Percentiles rank a stretch among this genome's conserved stretches.
phyloP scores from a whole-genome alignment of 2,888 invertebrate species.

The Rotaria sp. region DNA sequence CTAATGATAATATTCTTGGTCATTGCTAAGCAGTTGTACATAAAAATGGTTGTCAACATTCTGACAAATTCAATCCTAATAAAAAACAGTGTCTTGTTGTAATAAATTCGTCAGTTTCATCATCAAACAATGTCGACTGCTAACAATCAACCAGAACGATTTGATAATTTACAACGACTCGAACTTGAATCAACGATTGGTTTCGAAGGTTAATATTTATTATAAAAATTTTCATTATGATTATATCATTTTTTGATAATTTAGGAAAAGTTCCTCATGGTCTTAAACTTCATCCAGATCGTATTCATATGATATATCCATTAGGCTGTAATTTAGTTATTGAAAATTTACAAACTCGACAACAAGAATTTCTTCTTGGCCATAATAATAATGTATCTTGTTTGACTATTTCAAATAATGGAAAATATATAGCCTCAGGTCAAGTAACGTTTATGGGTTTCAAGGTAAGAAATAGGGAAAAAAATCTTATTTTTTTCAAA shows the following conservation, averaged over 20 bases:
- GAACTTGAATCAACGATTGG: conserved; percentile 42
- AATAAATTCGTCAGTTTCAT: not conserved
- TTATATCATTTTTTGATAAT: not conserved
- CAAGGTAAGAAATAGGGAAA: conserved; percentile 59
- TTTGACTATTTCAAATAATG: conserved; percentile 62
- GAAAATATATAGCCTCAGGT: conserved; percentile 77
- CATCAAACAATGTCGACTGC: not conserved
- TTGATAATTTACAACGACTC: conserved; percentile 32
- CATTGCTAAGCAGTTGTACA: not conserved
- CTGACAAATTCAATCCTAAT: not conserved
- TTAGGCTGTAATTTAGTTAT: conserved; percentile 55
- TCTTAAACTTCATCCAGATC: conserved; percentile 53
- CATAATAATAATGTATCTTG: conserved; percentile 55
- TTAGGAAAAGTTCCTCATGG: conserved; percentile 50
- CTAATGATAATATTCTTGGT: not conserved
- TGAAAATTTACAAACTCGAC: conserved; percentile 49
- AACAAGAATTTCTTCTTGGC: conserved; percentile 52
- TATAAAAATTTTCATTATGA: not conserved
- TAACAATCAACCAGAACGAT: not conserved
- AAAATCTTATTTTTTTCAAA: conserved; percentile 7
- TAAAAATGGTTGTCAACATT: not conserved
- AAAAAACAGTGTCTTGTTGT: not conserved
- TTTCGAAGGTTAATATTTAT: conserved; percentile 40
- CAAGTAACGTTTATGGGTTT: conserved; percentile 84
- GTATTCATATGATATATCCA: conserved; percentile 54